Conservation (phyloP, 2,888 invertebrate genomes). For the Pyrocoelia pectoralis region DNA sequence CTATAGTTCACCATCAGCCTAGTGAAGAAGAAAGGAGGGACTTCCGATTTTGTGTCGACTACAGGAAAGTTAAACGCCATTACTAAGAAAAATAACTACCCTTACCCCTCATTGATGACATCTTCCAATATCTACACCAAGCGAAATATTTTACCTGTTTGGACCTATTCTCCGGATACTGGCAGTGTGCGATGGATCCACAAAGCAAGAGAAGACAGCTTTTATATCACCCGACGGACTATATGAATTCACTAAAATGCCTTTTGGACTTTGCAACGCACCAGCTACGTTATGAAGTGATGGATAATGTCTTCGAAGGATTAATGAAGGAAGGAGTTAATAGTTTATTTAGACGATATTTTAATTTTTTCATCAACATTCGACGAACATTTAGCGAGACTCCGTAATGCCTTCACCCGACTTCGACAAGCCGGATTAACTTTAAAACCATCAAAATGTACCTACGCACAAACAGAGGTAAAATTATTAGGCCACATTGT, state of each 20-base stretch:
- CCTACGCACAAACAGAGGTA: conserved; percentile 12
- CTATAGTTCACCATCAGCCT: not conserved
- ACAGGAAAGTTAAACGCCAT: conserved; percentile 30
- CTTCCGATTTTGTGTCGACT: conserved; percentile 36
- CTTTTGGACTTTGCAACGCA: conserved; percentile 43
- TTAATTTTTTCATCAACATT: conserved; percentile 36
- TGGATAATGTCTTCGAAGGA: conserved; percentile 37
- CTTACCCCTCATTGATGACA: conserved; percentile 41
- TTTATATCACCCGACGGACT: conserved; percentile 40
- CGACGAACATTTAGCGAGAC: conserved; percentile 33
- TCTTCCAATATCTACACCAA: conserved; percentile 33
- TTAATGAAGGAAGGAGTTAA: conserved; percentile 38
- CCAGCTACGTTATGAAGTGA: conserved; percentile 40
- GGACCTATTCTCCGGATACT: conserved; percentile 41
- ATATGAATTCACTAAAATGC: conserved; percentile 41
- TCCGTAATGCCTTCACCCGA: conserved; percentile 32
- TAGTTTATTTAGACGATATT: conserved; percentile 42
- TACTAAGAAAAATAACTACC: conserved; percentile 38
- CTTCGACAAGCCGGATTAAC: conserved; percentile 34
- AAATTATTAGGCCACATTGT: conserved; percentile 23
- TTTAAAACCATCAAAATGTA: conserved; percentile 35
- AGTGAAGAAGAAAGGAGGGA: not conserved
- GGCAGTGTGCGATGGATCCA: conserved; percentile 36
- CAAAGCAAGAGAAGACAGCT: conserved; percentile 36
- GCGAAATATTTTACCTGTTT: conserved; percentile 39